Conservation (phyloP, 1,140 invertebrate species). For the Dreissena polymorpha region DNA sequence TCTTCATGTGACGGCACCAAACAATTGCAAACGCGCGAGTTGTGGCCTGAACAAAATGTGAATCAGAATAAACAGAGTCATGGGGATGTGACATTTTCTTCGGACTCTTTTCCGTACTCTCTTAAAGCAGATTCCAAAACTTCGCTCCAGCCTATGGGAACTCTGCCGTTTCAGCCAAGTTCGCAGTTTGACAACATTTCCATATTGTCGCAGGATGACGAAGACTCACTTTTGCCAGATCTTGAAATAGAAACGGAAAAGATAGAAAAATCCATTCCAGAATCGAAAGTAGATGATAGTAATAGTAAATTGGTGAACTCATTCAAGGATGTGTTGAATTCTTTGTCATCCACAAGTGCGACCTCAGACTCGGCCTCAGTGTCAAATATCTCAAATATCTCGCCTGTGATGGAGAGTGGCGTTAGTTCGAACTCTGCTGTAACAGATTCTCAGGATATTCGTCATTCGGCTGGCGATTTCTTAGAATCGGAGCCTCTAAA, state of each 20-base stretch:
- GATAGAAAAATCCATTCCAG: neutral
- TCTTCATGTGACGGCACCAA: too few relatives aligned
- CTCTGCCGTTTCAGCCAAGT: conserved; percentile 33
- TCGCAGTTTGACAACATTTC: conserved; percentile 45
- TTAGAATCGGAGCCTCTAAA: too few relatives aligned
- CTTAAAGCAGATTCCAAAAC: neutral
- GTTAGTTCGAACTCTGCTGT: too few relatives aligned
- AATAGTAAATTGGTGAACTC: neutral
- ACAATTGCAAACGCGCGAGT: neutral
- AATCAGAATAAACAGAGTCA: neutral
- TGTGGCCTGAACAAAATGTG: neutral
- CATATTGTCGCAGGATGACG: conserved; percentile 30
- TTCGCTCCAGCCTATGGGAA: neutral
- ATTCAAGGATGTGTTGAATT: too few relatives aligned
- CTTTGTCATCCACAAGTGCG: too few relatives aligned
- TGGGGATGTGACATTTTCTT: neutral
- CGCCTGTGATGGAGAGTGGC: too few relatives aligned
- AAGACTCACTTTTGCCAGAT: conserved; percentile 32
- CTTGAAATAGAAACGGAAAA: conserved; percentile 28
- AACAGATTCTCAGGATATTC: too few relatives aligned
- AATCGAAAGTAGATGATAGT: neutral
- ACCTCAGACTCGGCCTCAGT: too few relatives aligned
- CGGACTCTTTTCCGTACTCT: neutral
- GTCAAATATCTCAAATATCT: too few relatives aligned
- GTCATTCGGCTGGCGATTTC: too few relatives aligned